phyloP scores from a whole-genome alignment of 2,888 invertebrate genomes.

The Sinotaia quadrata region DNA sequence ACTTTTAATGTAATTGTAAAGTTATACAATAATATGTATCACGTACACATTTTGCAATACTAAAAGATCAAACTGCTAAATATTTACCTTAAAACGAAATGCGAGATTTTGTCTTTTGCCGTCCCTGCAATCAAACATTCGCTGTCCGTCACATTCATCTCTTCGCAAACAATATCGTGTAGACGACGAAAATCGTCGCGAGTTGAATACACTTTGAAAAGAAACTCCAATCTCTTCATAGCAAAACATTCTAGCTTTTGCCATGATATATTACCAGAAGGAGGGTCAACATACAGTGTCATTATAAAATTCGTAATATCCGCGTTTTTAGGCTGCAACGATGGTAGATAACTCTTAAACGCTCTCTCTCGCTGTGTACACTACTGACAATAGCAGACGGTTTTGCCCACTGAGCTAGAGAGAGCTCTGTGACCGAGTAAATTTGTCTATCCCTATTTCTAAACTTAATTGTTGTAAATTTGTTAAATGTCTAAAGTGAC shows the following conservation, averaged over 20 bases:
- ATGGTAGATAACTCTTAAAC: no score
- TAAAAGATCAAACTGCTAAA: not conserved
- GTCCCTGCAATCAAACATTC: slow-evolving; percentile 63
- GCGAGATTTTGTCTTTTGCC: slow-evolving; percentile 64
- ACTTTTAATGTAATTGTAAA: no score
- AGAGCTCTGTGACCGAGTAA: no score
- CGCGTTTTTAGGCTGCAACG: no score
- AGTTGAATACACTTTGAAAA: slow-evolving; percentile 40
- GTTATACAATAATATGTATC: no score
- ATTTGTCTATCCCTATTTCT: no score
- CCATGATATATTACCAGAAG: slow-evolving; percentile 50
- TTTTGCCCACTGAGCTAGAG: no score
- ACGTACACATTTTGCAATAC: no score
- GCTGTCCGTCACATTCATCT: slow-evolving; percentile 45
- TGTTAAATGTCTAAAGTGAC: no score
- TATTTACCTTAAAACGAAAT: slow-evolving; percentile 61
- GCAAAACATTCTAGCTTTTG: slow-evolving; percentile 52
- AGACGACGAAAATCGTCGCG: slow-evolving; percentile 31
- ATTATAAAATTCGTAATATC: slow-evolving; percentile 31
- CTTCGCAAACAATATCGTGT: slow-evolving; percentile 45
- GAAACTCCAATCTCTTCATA: slow-evolving; percentile 45
- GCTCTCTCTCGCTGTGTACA: no score
- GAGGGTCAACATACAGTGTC: slow-evolving; percentile 55
- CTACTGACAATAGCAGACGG: no score
- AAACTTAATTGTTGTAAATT: no score